Evolutionary conservation across 2,113 vertebrate species (phyloP), one percentile per base, ranked within the genome.

Genomic region (Tyto alba): DNA sequence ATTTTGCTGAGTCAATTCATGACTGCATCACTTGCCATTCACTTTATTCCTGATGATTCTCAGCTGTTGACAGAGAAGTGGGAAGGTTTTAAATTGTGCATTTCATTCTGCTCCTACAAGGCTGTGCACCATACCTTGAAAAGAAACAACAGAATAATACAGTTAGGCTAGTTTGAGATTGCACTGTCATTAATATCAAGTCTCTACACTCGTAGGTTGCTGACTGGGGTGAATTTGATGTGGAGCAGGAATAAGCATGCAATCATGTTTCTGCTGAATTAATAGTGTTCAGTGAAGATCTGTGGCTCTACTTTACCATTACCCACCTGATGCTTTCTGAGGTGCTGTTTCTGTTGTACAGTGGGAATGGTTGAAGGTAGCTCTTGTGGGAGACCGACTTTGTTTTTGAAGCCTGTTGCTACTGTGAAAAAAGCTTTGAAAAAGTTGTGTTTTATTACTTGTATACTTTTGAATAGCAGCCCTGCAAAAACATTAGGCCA

Each of bases 311-410:
- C 32, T 80, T 71, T 69, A 5, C 32, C 6, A 0, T 71, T 55
- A 57, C n/a, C 11, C 4, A n/a, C 20, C 22, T 59, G 38, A 15
- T 67, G 38, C n/a, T 47, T 87, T 62, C n/a, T 57, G 73, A 74
- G n/a, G 36, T 84, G 38, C 34, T 0, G 0, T 62, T 23, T 90
- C 16, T 83, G 16, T 48, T 84, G 56, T 55, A 12, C 0, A 0
- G 25, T 81, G 50, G 36, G 16, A 52, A 11, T 32, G 29, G 63
- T 50, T 71, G 47, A 85, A 95, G 69, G 48, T 36, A 63, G 23
- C 64, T 89, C 13, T 81, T 10, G 2, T 16, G 43, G 29, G 32
- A 74, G 22, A 9, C 13, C 56, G 57, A 32, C 40, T 52, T 52
- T n/a, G 4, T 29, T 88, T 76, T 30, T 50, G 47, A 78, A 94